Percentiles rank a stretch among this genome's conserved stretches.
Conservation (phyloP, 2,797 vertebrate species). For the Muraenolepis orangiensis region DNA sequence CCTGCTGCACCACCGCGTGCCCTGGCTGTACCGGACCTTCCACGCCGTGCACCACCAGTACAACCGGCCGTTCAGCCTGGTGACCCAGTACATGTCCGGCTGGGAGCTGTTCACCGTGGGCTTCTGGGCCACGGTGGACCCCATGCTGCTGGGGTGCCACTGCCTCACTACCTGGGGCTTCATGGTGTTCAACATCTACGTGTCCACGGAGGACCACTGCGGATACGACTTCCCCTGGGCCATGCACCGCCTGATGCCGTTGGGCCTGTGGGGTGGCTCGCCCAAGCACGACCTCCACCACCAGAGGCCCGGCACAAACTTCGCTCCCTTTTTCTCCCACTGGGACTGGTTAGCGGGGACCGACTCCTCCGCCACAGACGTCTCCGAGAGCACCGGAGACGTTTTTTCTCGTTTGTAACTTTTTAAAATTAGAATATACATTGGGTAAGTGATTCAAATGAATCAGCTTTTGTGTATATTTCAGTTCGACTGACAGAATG, state of each 20-base stretch:
- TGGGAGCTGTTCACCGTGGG: slow-evolving; percentile 80
- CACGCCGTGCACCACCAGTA: slow-evolving; percentile 80
- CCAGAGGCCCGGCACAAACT: slow-evolving; percentile 74
- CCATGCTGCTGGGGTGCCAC: slow-evolving; percentile 77
- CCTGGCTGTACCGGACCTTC: slow-evolving; percentile 80
- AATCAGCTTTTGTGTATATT: background rate
- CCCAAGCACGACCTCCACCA: slow-evolving; percentile 78
- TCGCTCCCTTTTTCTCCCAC: slow-evolving; percentile 80
- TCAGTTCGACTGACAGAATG: background rate
- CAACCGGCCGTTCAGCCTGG: slow-evolving; percentile 76
- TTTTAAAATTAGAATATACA: background rate
- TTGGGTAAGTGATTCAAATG: background rate
- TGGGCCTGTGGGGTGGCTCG: slow-evolving; percentile 77
- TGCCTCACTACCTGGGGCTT: slow-evolving; percentile 79
- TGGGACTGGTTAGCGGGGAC: slow-evolving; percentile 80
- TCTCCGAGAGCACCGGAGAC: slow-evolving; percentile 32
- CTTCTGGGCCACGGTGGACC: slow-evolving; percentile 78
- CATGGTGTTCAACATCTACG: slow-evolving; percentile 80
- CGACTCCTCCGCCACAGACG: slow-evolving; percentile 35
- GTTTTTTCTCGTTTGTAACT: background rate
- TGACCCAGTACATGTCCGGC: slow-evolving; percentile 78
- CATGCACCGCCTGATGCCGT: slow-evolving; percentile 76
- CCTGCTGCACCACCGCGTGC: slow-evolving; percentile 75
- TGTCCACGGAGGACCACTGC: slow-evolving; percentile 80
- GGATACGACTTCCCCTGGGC: slow-evolving; percentile 83